These are phyloP conservation scores for Oasisia sp. DNA, from an alignment of 2,888 invertebrate genomes.

Conservation along the genomic window DNA sequence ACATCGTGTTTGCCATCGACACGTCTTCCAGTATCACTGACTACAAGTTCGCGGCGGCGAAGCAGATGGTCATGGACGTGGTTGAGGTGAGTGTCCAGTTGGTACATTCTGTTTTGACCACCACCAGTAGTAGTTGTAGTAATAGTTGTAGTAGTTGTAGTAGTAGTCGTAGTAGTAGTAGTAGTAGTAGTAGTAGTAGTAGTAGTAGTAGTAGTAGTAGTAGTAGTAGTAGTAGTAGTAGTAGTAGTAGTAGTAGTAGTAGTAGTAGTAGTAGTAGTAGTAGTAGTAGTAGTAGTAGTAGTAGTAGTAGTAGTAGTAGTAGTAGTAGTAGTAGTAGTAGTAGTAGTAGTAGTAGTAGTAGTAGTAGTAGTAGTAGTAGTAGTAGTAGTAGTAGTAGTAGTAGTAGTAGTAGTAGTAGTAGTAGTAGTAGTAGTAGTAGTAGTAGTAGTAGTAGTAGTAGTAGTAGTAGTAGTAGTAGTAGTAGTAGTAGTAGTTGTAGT, in stretches of 20 bases:
- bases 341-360: no score
- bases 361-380: not conserved
- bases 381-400: not conserved
- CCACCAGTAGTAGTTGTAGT: not conserved
- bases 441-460: not conserved
- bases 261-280: no score
- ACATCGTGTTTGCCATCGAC: not conserved
- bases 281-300: no score
- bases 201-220: no score
- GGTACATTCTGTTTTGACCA: not conserved
- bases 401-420: not conserved
- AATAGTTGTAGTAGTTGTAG: not conserved
- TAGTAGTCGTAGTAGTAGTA: no score
- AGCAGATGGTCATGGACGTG: conserved; percentile 1
- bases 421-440: not conserved
- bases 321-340: no score
- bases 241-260: no score
- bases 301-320: no score
- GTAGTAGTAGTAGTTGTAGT: not conserved
- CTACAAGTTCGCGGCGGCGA: not conserved
- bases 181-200: no score
- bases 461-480: not conserved
- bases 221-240: no score
- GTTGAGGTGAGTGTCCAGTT: not conserved
- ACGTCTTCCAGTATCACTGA: not conserved